A percentile compares a stretch with the other conserved stretches of the same genome.
Evolutionary conservation across 1,140 invertebrate species (phyloP).

Genomic region (Helicoverpa armigera): DNA sequence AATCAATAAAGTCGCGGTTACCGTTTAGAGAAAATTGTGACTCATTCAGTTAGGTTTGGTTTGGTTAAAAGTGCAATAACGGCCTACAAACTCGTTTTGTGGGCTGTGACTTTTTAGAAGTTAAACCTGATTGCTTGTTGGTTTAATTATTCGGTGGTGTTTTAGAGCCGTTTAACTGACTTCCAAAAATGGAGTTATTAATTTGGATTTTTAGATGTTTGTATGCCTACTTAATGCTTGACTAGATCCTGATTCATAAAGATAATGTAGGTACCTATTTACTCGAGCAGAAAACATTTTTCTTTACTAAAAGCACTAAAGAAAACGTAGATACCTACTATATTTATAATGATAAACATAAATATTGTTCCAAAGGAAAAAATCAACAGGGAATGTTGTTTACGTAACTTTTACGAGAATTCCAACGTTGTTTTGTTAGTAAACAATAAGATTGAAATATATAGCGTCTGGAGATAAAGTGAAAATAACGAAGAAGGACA

Average conservation of each 20-base stretch:
- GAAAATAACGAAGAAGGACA: constrained; percentile 3
- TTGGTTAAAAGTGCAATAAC: constrained; percentile 2
- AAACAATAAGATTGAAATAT: constrained; percentile 28
- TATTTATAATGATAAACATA: not conserved
- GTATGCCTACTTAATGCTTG: no score
- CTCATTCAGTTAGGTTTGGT: constrained; percentile 3
- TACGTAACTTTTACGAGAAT: constrained; percentile 39
- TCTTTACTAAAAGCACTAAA: not conserved
- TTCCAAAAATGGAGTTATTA: no score
- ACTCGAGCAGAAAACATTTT: no score
- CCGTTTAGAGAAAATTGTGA: constrained; percentile 37
- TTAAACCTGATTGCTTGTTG: not conserved
- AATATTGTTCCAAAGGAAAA: constrained; percentile 32
- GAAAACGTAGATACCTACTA: not conserved
- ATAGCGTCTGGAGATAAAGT: constrained; percentile 22
- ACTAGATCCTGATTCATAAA: not conserved
- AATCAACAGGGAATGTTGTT: constrained; percentile 26
- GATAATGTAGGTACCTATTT: no score
- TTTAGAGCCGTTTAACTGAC: no score
- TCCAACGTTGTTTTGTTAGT: constrained; percentile 25
- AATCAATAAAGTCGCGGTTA: constrained; percentile 24
- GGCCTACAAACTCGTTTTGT: constrained; percentile 9
- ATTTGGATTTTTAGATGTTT: no score
- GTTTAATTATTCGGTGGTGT: not conserved
- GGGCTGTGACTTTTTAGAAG: not conserved